Percentiles rank a stretch among this genome's conserved stretches.
phyloP scores from a whole-genome alignment of 1,140 invertebrate species.

The Ceratosolen solmsi region DNA sequence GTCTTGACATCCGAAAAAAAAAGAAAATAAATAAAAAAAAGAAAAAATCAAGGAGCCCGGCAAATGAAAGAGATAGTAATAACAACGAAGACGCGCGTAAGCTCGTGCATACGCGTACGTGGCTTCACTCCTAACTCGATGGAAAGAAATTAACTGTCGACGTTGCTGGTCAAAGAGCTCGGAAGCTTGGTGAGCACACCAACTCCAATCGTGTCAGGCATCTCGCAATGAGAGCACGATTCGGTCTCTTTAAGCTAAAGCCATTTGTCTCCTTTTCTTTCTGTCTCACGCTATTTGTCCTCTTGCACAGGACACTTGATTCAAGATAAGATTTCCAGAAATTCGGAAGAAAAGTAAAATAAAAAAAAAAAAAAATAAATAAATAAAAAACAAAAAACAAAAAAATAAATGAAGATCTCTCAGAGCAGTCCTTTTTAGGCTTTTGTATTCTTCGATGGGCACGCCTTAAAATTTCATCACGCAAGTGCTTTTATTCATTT shows the following conservation, averaged over 20 bases:
- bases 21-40: background rate
- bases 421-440: background rate
- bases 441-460: background rate
- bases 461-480: constrained; percentile 31
- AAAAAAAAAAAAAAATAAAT: background rate
- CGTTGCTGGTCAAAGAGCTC: background rate
- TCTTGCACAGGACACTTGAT: no score
- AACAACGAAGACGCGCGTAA: no score
- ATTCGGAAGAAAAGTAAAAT: background rate
- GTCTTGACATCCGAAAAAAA: background rate
- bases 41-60: no score
- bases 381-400: no score
- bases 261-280: background rate
- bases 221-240: background rate
- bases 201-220: background rate
- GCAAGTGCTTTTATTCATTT: constrained; percentile 31
- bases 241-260: background rate
- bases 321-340: background rate
- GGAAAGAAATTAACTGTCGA: constrained; percentile 25
- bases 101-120: background rate
- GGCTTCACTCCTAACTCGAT: background rate
- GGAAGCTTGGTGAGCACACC: background rate
- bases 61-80: background rate
- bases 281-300: background rate
- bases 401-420: background rate